Conservation (phyloP, 2,888 invertebrate species). For the Dryobota labecula region DNA sequence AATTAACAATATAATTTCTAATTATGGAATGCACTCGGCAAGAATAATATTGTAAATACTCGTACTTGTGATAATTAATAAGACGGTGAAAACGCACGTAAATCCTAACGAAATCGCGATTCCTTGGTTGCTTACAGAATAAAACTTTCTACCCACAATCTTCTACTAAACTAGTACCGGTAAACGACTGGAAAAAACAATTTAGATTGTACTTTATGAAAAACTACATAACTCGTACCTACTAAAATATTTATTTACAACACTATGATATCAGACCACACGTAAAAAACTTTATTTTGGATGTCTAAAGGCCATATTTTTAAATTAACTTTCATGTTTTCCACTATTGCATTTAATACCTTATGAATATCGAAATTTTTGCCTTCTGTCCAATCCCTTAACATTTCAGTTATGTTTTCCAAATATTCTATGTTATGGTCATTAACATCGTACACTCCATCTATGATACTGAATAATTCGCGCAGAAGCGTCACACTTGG, state of each 20-base stretch:
- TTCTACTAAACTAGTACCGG: background rate
- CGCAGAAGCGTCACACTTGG: constrained; percentile 64
- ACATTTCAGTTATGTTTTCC: constrained; percentile 66
- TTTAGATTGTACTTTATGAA: constrained; percentile 12
- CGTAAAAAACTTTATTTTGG: constrained; percentile 68
- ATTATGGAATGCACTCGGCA: background rate
- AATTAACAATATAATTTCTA: background rate
- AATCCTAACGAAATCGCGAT: background rate
- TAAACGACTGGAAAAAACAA: constrained; percentile 13
- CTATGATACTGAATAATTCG: constrained; percentile 68
- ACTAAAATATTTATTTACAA: constrained; percentile 50
- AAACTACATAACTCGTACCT: constrained; percentile 24
- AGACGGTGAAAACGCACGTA: background rate
- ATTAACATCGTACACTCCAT: constrained; percentile 71
- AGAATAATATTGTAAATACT: background rate
- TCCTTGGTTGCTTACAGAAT: background rate
- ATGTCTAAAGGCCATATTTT: constrained; percentile 72
- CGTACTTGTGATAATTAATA: background rate
- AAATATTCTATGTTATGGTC: constrained; percentile 67
- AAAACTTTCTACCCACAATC: background rate
- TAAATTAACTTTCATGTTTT: constrained; percentile 73
- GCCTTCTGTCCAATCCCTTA: constrained; percentile 61
- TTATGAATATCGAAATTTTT: constrained; percentile 58
- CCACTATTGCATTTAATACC: constrained; percentile 66
- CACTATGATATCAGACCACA: constrained; percentile 70